phyloP scores from a whole-genome alignment of 2,113 vertebrate species.

The human region GRCh38 chr13:102329001-102329500 shows the following conservation, averaged over 20 bases:
- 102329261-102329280: neutral
- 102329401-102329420: neutral
- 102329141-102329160: no score
- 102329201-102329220: neutral
- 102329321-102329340: neutral
- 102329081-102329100: rapidly evolving
- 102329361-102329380: neutral
- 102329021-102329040: neutral
- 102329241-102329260: neutral
- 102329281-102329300: neutral
- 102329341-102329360: neutral
- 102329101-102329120: neutral
- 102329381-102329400: rapidly evolving
- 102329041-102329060: neutral
- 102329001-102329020: neutral
- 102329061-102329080: neutral
- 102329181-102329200: neutral
- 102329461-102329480: neutral
- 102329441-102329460: neutral
- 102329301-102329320: neutral
- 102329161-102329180: no score
- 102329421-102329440: neutral
- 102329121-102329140: no score
- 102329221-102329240: neutral
- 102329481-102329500: neutral